Evolutionary conservation across 2,888 invertebrate genomes (phyloP), one percentile per base, ranked within the genome.

Genomic region (Amaurobius ferox): DNA sequence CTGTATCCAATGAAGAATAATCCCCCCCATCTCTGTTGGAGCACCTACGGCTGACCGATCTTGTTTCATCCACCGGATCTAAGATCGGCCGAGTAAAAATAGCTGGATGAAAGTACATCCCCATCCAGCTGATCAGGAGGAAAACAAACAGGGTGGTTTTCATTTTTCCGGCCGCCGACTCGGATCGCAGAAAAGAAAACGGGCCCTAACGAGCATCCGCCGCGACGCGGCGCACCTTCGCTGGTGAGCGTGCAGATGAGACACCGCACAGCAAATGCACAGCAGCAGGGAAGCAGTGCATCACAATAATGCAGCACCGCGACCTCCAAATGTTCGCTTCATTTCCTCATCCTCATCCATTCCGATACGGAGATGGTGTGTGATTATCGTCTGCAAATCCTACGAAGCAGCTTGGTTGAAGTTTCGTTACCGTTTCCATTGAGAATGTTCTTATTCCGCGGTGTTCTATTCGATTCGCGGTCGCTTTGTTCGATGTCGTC

Each of bases 271-370:
- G 9, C n/a, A 28, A 32, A 55, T 32, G 48, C 26, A 68, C 61
- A 62, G 70, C 61, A 64, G 30, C 64, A 23, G 28, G 44, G 39
- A 67, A 19, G 16, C 73, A 35, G 30, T 67, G 11, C 40, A 29
- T 30, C 32, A 11, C n/a, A 23, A 61, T 11, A 16, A 61, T 48
- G 68, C 77, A 30, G 77, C 77, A 19, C 13, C 28, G 70, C 79
- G 79, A 79, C 79, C 79, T 79, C 79, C 79, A 80, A 80, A 73
- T 73, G 73, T 55, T 80, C 55, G 55, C 29, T 67, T 68, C 66
- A 48, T 67, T 40, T 32, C 30, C 29, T 7, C 9, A 19, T 2
- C 44, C 13, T 26, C 44, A 39, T 40, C 13, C 26, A 39, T 29
- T 28, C 29, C 44, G 9, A 23, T 55, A 23, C 44, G 44, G 39